These are phyloP conservation scores for Amiota minor DNA, from an alignment of 2,888 invertebrate genomes.

Conservation along the genomic window DNA sequence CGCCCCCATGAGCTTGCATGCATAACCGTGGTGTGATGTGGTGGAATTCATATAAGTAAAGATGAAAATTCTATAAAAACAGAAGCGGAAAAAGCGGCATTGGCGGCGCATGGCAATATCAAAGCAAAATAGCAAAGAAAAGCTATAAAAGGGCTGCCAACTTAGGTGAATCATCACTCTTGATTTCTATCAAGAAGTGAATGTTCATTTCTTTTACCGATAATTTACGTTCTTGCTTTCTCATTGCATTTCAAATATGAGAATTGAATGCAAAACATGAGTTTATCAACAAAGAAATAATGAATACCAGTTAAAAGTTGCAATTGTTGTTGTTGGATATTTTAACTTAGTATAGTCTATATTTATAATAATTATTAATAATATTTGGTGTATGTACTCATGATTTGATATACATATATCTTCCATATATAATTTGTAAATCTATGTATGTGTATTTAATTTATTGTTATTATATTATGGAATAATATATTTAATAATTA, in stretches of 20 bases:
- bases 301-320: neutral
- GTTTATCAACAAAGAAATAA: too few species aligned
- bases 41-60: neutral
- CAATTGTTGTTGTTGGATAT: neutral
- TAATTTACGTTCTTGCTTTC: too few species aligned
- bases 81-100: neutral
- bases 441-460: constrained; percentile 14
- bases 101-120: neutral
- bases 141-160: neutral
- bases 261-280: too few species aligned
- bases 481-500: constrained; percentile 7
- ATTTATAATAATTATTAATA: constrained; percentile 1
- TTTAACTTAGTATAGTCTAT: neutral
- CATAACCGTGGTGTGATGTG: constrained; percentile 45
- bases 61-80: neutral
- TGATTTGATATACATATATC: too few species aligned
- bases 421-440: neutral
- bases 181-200: too few species aligned
- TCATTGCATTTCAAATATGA: too few species aligned
- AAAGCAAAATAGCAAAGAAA: neutral
- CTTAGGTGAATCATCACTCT: neutral
- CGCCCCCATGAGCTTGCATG: constrained; percentile 19
- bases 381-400: neutral
- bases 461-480: constrained; percentile 11
- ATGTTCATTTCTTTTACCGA: too few species aligned